Percentiles rank a stretch among this genome's conserved stretches.
Evolutionary conservation across 2,113 vertebrate genomes (phyloP).

Genomic region (Hipposideros armiger): DNA sequence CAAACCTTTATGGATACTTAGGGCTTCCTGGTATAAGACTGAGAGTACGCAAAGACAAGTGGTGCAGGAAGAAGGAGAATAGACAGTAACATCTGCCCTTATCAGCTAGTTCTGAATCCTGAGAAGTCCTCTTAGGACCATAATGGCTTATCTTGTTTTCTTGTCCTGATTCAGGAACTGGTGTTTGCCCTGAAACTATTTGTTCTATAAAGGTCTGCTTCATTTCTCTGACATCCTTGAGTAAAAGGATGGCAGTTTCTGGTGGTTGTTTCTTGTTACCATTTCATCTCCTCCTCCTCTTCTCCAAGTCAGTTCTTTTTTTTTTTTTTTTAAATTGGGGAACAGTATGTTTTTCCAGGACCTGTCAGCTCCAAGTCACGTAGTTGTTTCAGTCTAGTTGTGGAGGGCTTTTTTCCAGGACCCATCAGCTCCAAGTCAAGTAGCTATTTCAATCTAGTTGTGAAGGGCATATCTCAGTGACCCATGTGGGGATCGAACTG

Average conservation of each 20-base stretch:
- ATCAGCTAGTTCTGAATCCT: not conserved
- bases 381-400: too few relatives aligned
- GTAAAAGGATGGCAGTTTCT: not conserved
- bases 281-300: not conserved
- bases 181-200: not conserved
- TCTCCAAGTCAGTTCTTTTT: not conserved
- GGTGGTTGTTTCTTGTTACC: not conserved
- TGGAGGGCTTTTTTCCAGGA: too few relatives aligned
- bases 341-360: too few relatives aligned
- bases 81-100: not conserved
- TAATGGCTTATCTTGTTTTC: not conserved
- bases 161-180: not conserved
- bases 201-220: not conserved
- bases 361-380: too few relatives aligned
- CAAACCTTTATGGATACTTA: not conserved
- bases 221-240: slow-evolving; percentile 6
- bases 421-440: too few relatives aligned
- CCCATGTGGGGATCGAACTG: too few relatives aligned
- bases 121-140: not conserved
- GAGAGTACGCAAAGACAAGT: not conserved
- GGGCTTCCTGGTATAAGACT: not conserved
- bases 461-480: too few relatives aligned
- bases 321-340: too few relatives aligned
- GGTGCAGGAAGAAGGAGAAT: not conserved
- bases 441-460: too few relatives aligned